Evolutionary conservation across 2,888 invertebrate species (phyloP), one percentile per base, ranked within the genome.

Genomic region (Hipparchia sbordonii): DNA sequence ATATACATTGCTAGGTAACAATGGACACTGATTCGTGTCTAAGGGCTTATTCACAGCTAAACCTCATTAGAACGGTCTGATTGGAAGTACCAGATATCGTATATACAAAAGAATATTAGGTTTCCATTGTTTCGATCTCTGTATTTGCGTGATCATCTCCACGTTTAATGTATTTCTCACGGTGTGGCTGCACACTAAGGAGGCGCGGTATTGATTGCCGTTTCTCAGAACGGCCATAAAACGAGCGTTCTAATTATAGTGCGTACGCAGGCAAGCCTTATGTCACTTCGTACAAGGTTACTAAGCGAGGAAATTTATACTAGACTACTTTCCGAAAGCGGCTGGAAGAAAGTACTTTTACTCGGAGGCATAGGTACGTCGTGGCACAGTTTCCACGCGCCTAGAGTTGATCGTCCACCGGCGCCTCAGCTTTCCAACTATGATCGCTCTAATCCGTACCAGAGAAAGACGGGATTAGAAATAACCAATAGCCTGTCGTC

Each of bases 271-370:
- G 81, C 84, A 74, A 84, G 80, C 84, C 89, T 92, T 92, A 91
- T 92, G 91, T 91, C 91, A 93, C 88, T 82, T 82, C 84, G 85
- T 84, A 89, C 89, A 90, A 91, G 90, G 89, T 90, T 91, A 89
- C 86, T 85, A 83, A 87, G 83, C 83, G 85, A 89, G 89, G 87
- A 91, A 91, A 89, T 89, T 87, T 83, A 86, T 87, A 88, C 86
- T 85, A 87, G 88, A 86, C 91, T 82, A 87, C 89, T 92, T 92
- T 93, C 91, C 87, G 91, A 92, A 92, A 92, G 91, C 91, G 90
- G 90, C 87, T 85, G 82, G 90, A 93, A 92, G 93, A 93, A 93
- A 93, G 92, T 92, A 91, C 92, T 93, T 93, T 93, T 93, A 92
- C 92, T 92, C 82, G 85, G 88, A 89, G 91, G 87, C 87, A 85